phyloP scores from a whole-genome alignment of 2,888 invertebrate species.

The Altica lythri region DNA sequence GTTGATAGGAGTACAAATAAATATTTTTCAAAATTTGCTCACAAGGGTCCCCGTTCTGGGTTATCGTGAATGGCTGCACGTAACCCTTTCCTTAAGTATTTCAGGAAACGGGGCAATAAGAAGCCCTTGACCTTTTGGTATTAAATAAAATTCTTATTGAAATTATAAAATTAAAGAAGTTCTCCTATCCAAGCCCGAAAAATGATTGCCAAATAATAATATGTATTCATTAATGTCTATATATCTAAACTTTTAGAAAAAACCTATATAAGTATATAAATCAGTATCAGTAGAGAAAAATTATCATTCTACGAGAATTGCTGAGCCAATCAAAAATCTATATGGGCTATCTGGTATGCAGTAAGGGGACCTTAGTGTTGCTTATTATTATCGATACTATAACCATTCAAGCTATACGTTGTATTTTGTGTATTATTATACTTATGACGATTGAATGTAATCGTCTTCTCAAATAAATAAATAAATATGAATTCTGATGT shows the following conservation, averaged over 20 bases:
- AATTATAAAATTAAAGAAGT: conserved; percentile 31
- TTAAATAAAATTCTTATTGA: conserved; percentile 23
- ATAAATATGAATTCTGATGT: conserved; percentile 46
- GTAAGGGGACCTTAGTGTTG: conserved; percentile 53
- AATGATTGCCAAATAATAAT: conserved; percentile 51
- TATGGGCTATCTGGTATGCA: conserved; percentile 48
- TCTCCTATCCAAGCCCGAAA: conserved; percentile 51
- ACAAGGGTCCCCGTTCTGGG: conserved; percentile 58
- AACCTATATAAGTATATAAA: conserved; percentile 15
- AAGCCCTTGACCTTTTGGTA: conserved; percentile 44
- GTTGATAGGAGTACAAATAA: conserved; percentile 21
- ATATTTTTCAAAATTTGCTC: conserved; percentile 22
- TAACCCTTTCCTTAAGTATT: conserved; percentile 55
- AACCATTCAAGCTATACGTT: conserved; percentile 43
- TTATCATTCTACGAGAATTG: conserved; percentile 57
- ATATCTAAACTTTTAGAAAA: conserved; percentile 13
- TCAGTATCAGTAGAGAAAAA: conserved; percentile 35
- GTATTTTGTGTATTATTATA: conserved; percentile 44
- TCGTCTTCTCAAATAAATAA: conserved; percentile 48
- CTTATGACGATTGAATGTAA: conserved; percentile 35
- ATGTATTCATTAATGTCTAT: conserved; percentile 44
- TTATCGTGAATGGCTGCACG: conserved; percentile 70
- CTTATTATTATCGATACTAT: conserved; percentile 41
- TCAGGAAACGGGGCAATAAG: conserved; percentile 57
- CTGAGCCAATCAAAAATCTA: conserved; percentile 61